Conservation (phyloP, 2,888 invertebrate genomes). For the Hermaeophaga mercurialis region DNA sequence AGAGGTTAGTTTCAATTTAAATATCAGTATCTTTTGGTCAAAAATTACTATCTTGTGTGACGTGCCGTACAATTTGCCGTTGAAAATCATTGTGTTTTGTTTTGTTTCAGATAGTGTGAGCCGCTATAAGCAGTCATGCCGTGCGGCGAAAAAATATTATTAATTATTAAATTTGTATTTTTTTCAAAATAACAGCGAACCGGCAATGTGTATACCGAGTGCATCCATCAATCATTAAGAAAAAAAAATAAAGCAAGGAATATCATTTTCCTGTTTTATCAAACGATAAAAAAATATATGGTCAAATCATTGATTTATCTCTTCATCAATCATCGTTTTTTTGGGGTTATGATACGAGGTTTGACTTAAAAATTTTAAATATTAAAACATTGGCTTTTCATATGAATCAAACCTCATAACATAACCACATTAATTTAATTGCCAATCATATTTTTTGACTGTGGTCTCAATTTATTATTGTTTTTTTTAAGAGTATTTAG, state of each 20-base stretch:
- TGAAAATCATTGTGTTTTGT: constrained; percentile 35
- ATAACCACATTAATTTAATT: constrained; percentile 42
- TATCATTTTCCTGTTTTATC: constrained; percentile 47
- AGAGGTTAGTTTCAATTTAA: constrained; percentile 71
- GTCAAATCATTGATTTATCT: constrained; percentile 32
- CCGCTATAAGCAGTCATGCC: constrained; percentile 57
- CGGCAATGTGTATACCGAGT: constrained; percentile 57
- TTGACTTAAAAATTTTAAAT: constrained; percentile 1
- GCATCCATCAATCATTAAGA: constrained; percentile 48
- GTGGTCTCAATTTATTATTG: constrained; percentile 52
- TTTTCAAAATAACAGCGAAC: constrained; percentile 57
- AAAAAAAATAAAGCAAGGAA: constrained; percentile 40
- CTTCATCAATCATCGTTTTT: constrained; percentile 34
- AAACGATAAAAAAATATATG: constrained; percentile 29
- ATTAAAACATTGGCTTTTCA: constrained; percentile 9
- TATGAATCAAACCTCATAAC: constrained; percentile 42
- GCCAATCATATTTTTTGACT: constrained; percentile 49
- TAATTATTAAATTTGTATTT: constrained; percentile 54
- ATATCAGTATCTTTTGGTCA: too few species aligned
- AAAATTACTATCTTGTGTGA: too few species aligned
- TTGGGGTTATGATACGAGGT: constrained; percentile 25
- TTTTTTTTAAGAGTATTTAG: constrained; percentile 49
- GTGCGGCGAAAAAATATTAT: constrained; percentile 53
- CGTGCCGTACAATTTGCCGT: too few species aligned
- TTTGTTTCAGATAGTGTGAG: constrained; percentile 56